Evolutionary conservation across 2,113 vertebrate genomes (phyloP).

Genomic region (Glaucidium brasilianum): DNA sequence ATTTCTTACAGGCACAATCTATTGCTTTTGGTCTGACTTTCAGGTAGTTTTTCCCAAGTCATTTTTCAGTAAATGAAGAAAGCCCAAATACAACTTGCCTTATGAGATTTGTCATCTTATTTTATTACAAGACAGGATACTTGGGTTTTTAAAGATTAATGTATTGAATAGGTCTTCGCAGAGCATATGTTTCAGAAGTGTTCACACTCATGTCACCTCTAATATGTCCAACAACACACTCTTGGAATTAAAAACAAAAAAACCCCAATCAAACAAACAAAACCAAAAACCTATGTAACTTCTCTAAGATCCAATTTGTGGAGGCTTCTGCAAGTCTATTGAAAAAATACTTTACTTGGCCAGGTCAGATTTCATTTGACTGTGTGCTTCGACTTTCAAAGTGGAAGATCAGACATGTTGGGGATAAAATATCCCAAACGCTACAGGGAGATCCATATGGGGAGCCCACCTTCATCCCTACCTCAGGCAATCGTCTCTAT

Average conservation of each 20-base stretch:
- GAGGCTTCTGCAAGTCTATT: slow-evolving; percentile 13
- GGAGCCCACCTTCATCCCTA: background rate
- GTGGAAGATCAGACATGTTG: background rate
- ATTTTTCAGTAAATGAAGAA: slow-evolving; percentile 56
- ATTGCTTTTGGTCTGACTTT: slow-evolving; percentile 51
- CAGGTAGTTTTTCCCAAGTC: slow-evolving; percentile 37
- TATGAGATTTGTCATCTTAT: slow-evolving; percentile 7
- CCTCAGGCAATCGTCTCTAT: background rate
- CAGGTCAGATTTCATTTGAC: slow-evolving; percentile 47
- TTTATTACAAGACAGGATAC: slow-evolving; percentile 12
- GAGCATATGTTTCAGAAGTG: background rate
- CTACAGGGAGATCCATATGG: background rate
- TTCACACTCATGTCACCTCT: background rate
- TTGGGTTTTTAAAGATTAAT: slow-evolving; percentile 24
- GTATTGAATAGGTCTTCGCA: background rate
- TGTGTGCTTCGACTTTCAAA: slow-evolving; percentile 40
- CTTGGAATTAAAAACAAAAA: background rate
- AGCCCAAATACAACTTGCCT: slow-evolving; percentile 18
- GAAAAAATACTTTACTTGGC: slow-evolving; percentile 31
- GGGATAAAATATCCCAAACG: background rate
- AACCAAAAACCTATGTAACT: background rate
- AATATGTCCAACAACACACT: background rate
- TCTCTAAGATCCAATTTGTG: slow-evolving; percentile 26
- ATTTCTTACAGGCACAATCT: slow-evolving; percentile 43
- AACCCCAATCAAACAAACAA: background rate